Evolutionary conservation across 2,888 invertebrate genomes (phyloP).

Genomic region (Chaitophorus viminalis): DNA sequence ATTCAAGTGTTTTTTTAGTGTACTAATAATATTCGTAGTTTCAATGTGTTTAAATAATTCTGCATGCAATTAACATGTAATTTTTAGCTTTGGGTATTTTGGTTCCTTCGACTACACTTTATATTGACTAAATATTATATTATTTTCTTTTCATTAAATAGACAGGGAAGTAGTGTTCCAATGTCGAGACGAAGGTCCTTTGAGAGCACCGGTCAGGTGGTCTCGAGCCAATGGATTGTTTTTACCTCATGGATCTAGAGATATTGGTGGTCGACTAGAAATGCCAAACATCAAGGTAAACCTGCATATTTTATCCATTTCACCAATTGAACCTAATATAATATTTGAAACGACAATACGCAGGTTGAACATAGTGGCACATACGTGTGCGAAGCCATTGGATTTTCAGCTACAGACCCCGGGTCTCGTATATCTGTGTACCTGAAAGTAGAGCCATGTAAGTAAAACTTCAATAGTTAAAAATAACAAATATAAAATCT

Average conservation of each 20-base stretch:
- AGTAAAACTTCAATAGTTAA: slow-evolving; percentile 68
- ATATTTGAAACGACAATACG: neutral
- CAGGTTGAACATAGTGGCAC: slow-evolving; percentile 80
- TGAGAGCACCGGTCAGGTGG: slow-evolving; percentile 81
- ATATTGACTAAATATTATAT: neutral
- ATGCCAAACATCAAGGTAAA: slow-evolving; percentile 81
- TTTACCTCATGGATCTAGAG: slow-evolving; percentile 80
- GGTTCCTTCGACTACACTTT: neutral
- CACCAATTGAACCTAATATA: neutral
- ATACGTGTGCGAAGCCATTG: slow-evolving; percentile 85
- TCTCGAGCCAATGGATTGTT: slow-evolving; percentile 76
- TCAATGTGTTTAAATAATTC: neutral
- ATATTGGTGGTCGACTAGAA: slow-evolving; percentile 83
- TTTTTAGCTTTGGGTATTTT: slow-evolving; percentile 17
- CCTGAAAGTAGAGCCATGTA: slow-evolving; percentile 81
- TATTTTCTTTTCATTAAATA: slow-evolving; percentile 66
- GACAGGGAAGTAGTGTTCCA: slow-evolving; percentile 93
- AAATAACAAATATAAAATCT: neutral
- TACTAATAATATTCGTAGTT: neutral
- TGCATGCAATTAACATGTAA: neutral
- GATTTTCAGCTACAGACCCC: slow-evolving; percentile 73
- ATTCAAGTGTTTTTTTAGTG: too few relatives aligned
- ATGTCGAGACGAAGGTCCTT: slow-evolving; percentile 89
- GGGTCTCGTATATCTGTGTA: slow-evolving; percentile 77
- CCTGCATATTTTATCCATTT: neutral